phyloP scores from a whole-genome alignment of 1,140 invertebrate species.

The Ectropis grisescens region DNA sequence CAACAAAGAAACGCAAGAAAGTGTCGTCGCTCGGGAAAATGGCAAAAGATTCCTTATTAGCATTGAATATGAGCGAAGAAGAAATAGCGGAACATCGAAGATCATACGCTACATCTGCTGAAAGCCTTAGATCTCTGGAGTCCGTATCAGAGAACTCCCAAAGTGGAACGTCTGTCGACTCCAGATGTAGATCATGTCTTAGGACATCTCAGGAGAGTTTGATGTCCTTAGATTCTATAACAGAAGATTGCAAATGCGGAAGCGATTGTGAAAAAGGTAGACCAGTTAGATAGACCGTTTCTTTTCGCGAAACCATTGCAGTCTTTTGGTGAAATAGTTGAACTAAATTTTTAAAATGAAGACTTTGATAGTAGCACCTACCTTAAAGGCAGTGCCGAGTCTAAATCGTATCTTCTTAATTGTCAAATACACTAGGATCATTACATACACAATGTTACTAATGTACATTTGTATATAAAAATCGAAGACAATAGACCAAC shows the following conservation, averaged over 20 bases:
- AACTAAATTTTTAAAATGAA: too few relatives aligned
- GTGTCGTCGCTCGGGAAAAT: constrained; percentile 58
- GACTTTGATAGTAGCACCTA: too few relatives aligned
- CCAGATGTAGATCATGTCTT: constrained; percentile 48
- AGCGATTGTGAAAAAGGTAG: constrained; percentile 46
- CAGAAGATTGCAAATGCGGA: constrained; percentile 47
- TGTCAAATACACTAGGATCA: too few relatives aligned
- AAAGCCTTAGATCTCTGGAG: constrained; percentile 53
- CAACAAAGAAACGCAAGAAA: constrained; percentile 53
- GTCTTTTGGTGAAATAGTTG: too few relatives aligned
- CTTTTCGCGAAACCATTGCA: too few relatives aligned
- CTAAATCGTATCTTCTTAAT: too few relatives aligned
- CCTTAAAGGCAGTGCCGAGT: too few relatives aligned
- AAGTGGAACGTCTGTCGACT: constrained; percentile 53
- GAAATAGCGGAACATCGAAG: constrained; percentile 54
- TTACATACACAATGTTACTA: too few relatives aligned
- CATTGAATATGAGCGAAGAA: constrained; percentile 61
- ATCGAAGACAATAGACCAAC: too few relatives aligned
- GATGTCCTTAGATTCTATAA: constrained; percentile 61
- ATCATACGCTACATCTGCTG: constrained; percentile 55
- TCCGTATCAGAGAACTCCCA: constrained; percentile 63
- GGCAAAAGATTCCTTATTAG: constrained; percentile 54
- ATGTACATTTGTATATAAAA: too few relatives aligned
- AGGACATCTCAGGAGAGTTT: constrained; percentile 59
- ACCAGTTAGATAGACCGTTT: too few relatives aligned